Evolutionary conservation across 1,140 invertebrate species (phyloP).

Genomic region (Drosophila micromelanica): DNA sequence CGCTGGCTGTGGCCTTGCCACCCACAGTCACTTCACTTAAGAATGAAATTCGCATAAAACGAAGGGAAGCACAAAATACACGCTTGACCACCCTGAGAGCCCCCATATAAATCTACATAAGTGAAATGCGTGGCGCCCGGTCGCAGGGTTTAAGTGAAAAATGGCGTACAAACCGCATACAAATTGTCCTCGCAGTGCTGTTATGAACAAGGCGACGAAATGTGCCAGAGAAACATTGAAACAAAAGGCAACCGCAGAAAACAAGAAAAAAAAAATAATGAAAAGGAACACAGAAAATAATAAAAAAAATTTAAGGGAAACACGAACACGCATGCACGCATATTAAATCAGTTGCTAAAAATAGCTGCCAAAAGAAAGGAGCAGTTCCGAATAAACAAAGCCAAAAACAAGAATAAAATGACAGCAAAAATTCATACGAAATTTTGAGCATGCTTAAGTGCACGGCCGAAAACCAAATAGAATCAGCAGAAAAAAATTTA

Average conservation of each 20-base stretch:
- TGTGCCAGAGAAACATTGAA: slow-evolving; percentile 49
- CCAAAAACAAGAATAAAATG: slow-evolving; percentile 18
- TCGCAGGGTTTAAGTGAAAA: slow-evolving; percentile 68
- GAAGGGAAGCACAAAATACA: slow-evolving; percentile 35
- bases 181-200: slow-evolving; percentile 60
- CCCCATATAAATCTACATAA: slow-evolving; percentile 74
- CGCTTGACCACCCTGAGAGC: slow-evolving; percentile 56
- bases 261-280: neutral
- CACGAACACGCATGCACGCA: slow-evolving; percentile 79
- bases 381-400: slow-evolving; percentile 6
- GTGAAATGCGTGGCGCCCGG: slow-evolving; percentile 33
- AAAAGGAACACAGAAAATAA: slow-evolving; percentile 19
- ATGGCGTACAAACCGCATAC: slow-evolving; percentile 79
- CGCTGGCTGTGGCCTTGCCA: neutral
- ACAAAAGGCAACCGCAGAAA: slow-evolving; percentile 25
- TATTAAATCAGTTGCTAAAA: slow-evolving; percentile 82
- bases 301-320: slow-evolving; percentile 56
- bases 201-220: slow-evolving; percentile 64
- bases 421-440: slow-evolving; percentile 11
- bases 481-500: slow-evolving; percentile 28
- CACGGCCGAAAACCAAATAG: neutral
- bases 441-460: slow-evolving; percentile 20
- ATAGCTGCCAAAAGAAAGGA: slow-evolving; percentile 38
- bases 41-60: slow-evolving; percentile 14
- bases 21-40: slow-evolving; percentile 1